These are phyloP conservation scores for Poecilus cupreus DNA, from an alignment of 2,888 invertebrate species.

Conservation along the genomic window DNA sequence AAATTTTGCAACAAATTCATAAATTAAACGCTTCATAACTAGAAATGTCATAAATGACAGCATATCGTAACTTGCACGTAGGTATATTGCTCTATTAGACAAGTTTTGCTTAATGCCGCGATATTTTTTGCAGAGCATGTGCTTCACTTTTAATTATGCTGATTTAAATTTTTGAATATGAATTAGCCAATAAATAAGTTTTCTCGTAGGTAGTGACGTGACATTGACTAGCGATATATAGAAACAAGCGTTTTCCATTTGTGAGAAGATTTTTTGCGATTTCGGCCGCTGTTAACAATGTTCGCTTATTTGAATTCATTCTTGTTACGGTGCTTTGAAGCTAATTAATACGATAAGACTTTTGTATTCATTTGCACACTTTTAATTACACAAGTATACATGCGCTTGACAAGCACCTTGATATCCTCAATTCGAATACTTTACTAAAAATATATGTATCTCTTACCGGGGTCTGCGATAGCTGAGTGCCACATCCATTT, in stretches of 20 bases:
- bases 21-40: conserved; percentile 1
- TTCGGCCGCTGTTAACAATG: conserved; percentile 14
- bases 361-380: not conserved
- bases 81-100: not conserved
- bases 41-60: conserved; percentile 12
- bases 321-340: not conserved
- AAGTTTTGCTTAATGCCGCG: conserved; percentile 2
- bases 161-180: conserved; percentile 57
- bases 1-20: conserved; percentile 40
- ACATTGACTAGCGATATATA: conserved; percentile 50
- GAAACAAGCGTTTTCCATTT: conserved; percentile 53
- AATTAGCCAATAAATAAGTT: conserved; percentile 45
- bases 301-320: conserved; percentile 28
- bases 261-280: conserved; percentile 31
- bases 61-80: not conserved
- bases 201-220: conserved; percentile 45
- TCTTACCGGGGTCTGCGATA: no score
- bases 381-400: not conserved
- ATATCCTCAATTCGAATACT: no score
- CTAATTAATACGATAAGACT: conserved; percentile 4
- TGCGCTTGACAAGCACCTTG: not conserved
- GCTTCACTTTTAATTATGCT: conserved; percentile 50
- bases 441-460: no score
- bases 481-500: no score
- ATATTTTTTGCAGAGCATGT: conserved; percentile 5